These are phyloP conservation scores for Polymixis flavicincta DNA, from an alignment of 2,888 invertebrate genomes.

Conservation along the genomic window DNA sequence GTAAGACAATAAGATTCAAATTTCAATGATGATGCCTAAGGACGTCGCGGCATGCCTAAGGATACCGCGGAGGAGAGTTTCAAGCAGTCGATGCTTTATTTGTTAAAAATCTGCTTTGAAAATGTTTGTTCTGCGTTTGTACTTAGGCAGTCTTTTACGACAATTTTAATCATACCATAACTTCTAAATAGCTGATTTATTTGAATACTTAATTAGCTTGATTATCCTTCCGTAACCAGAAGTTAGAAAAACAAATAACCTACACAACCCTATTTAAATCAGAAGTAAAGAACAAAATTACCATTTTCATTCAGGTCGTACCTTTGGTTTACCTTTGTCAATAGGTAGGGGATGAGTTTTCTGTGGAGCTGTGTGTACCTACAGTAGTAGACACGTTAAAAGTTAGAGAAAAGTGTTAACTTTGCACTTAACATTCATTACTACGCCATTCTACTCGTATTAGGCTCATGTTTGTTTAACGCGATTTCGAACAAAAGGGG, in stretches of 20 bases:
- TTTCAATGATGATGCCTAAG: too few species aligned
- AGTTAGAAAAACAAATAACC: conserved; percentile 12
- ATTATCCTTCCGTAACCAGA: background rate
- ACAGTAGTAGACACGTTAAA: conserved; percentile 45
- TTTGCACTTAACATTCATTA: conserved; percentile 59
- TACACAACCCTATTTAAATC: conserved; percentile 17
- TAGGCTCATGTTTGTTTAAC: conserved; percentile 38
- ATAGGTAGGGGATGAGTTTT: too few species aligned
- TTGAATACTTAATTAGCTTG: background rate
- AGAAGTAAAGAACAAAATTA: conserved; percentile 34
- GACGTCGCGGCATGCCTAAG: too few species aligned
- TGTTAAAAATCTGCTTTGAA: background rate
- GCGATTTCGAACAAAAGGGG: conserved; percentile 40
- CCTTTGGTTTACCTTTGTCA: conserved; percentile 31
- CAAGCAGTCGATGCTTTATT: background rate
- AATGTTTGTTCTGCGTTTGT: background rate
- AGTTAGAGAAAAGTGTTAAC: conserved; percentile 55
- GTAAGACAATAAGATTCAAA: too few species aligned
- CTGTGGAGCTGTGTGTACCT: too few species aligned
- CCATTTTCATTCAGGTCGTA: conserved; percentile 28
- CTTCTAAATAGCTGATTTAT: background rate
- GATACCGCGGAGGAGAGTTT: background rate
- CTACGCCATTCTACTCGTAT: conserved; percentile 37
- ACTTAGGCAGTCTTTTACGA: background rate
- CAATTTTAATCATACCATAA: background rate